These are phyloP conservation scores for Aphelenchoides avenae DNA, from an alignment of 1,140 invertebrate genomes.

Conservation along the genomic window DNA sequence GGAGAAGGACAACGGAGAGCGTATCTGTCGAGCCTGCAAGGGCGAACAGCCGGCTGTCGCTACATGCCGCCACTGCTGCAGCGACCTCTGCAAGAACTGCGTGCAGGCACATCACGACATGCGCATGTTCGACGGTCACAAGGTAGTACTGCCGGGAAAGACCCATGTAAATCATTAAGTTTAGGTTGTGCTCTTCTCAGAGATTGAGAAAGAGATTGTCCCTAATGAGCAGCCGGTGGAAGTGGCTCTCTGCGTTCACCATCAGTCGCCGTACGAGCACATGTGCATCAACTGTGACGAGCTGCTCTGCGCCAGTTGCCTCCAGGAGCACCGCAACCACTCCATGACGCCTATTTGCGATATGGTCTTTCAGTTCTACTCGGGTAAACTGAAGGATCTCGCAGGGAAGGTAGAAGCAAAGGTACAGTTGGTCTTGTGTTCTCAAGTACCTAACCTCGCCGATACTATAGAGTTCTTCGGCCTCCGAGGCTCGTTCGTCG, in stretches of 20 bases:
- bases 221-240: too few relatives aligned
- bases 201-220: not conserved
- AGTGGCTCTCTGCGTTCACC: not conserved
- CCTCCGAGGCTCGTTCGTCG: constrained; percentile 19
- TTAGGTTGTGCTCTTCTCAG: not conserved
- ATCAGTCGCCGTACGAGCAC: not conserved
- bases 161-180: not conserved
- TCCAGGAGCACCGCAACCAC: too few relatives aligned
- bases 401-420: too few relatives aligned
- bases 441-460: too few relatives aligned
- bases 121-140: constrained; percentile 59
- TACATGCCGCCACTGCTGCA: constrained; percentile 83
- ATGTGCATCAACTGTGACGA: not conserved
- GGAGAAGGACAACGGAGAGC: constrained; percentile 23
- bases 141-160: constrained; percentile 16
- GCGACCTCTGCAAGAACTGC: constrained; percentile 84
- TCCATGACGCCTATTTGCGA: too few relatives aligned
- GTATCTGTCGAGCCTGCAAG: constrained; percentile 46
- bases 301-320: too few relatives aligned
- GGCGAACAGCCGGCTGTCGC: constrained; percentile 73
- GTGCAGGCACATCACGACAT: constrained; percentile 85
- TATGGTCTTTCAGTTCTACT: too few relatives aligned
- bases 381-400: too few relatives aligned
- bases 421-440: too few relatives aligned
- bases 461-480: too few relatives aligned